phyloP scores from a whole-genome alignment of 2,113 vertebrate species.

The Lamprologus ornatipinnis region DNA sequence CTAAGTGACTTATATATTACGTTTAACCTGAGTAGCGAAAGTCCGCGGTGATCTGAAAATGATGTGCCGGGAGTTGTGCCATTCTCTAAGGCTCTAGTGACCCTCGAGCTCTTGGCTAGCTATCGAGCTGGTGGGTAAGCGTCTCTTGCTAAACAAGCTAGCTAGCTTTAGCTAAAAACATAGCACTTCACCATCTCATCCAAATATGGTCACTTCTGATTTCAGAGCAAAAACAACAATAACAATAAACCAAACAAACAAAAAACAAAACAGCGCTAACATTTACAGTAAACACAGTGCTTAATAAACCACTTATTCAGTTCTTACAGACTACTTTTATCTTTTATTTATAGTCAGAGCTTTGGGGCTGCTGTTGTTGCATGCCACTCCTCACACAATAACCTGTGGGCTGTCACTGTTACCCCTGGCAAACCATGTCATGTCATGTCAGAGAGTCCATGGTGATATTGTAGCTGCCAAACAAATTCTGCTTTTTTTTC shows the following conservation, averaged over 20 bases:
- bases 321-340: not conserved
- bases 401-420: constrained; percentile 38
- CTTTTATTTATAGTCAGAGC: not conserved
- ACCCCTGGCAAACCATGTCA: constrained; percentile 1
- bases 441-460: not conserved
- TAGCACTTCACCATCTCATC: not conserved
- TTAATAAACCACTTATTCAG: not conserved
- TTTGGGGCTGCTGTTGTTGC: not conserved
- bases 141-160: not conserved
- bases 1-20: no score
- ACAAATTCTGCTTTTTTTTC: not conserved
- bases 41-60: no score
- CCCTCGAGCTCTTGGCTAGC: no score
- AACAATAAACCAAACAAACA: not conserved
- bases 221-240: not conserved
- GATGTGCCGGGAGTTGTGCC: no score
- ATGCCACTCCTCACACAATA: constrained; percentile 33
- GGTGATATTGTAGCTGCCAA: not conserved
- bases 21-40: no score
- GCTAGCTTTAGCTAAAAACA: not conserved
- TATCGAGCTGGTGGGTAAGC: no score
- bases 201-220: not conserved
- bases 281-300: not conserved
- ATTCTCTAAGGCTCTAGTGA: no score
- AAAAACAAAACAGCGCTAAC: not conserved